Percentiles rank a stretch among this genome's conserved stretches.
Conservation (phyloP, 2,113 vertebrate species). For the Theristicus caerulescens region DNA sequence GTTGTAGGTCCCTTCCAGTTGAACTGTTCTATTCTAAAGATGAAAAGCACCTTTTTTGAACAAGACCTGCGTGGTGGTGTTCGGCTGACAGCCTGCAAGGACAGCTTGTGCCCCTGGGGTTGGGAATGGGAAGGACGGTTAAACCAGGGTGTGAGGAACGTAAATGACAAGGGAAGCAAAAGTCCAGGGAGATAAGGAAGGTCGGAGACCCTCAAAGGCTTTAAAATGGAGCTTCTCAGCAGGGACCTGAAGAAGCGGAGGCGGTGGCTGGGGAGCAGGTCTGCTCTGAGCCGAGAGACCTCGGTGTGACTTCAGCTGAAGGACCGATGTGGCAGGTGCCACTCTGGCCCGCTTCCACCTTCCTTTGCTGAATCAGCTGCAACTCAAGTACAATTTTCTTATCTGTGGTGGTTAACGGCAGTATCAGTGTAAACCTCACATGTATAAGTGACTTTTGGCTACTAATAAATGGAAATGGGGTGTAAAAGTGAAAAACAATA, state of each 20-base stretch:
- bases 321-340: neutral
- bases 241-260: neutral
- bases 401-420: neutral
- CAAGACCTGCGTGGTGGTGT: fast-evolving
- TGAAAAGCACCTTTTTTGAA: neutral
- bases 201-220: neutral
- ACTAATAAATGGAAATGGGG: neutral
- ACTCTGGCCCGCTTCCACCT: neutral
- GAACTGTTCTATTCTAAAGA: too few relatives aligned
- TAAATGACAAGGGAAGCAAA: neutral
- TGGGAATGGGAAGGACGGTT: neutral
- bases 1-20: neutral
- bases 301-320: fast-evolving
- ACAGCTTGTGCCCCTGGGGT: neutral
- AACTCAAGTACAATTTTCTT: neutral
- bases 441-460: neutral
- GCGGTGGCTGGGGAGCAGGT: fast-evolving
- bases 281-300: fast-evolving
- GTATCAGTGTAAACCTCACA: neutral
- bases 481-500: neutral
- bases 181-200: slow-evolving; percentile 11
- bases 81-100: fast-evolving
- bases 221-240: neutral
- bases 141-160: neutral
- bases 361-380: neutral